Conservation (phyloP, 2,113 vertebrate species). For the Prinia subflava region DNA sequence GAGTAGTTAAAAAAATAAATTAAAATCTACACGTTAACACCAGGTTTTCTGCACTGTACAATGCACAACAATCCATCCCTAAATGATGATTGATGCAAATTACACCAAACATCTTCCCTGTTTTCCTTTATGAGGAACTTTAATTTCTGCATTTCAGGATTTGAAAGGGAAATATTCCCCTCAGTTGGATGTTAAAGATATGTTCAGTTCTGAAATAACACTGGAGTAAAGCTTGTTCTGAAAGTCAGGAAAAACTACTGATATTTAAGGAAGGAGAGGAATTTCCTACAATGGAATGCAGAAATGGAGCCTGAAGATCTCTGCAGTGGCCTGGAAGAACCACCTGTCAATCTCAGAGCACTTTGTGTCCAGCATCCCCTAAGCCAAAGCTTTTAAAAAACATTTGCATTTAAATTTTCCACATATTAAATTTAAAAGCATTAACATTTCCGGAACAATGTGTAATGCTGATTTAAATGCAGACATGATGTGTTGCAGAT, state of each 20-base stretch:
- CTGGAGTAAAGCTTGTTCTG: not conserved
- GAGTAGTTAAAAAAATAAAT: not conserved
- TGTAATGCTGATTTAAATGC: not conserved
- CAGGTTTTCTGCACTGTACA: not conserved
- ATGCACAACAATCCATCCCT: not conserved
- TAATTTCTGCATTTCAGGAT: not conserved
- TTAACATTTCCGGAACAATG: conserved; percentile 16
- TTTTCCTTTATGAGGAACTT: not conserved
- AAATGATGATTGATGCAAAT: not conserved
- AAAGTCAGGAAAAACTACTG: not conserved
- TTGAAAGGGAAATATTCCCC: not conserved
- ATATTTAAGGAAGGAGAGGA: not conserved
- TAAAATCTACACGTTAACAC: not conserved
- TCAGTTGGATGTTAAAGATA: not conserved
- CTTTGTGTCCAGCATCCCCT: not conserved
- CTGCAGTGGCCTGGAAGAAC: not conserved
- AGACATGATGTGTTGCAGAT: not conserved
- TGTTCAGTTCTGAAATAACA: not conserved
- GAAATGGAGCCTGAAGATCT: not conserved
- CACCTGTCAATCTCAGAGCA: not conserved
- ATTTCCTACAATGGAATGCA: not conserved
- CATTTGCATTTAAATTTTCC: not conserved
- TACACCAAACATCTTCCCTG: not conserved
- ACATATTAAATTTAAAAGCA: not conserved
- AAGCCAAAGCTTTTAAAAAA: not conserved